Conservation (phyloP, 1,140 invertebrate species). For the Phthorimaea operculella region DNA sequence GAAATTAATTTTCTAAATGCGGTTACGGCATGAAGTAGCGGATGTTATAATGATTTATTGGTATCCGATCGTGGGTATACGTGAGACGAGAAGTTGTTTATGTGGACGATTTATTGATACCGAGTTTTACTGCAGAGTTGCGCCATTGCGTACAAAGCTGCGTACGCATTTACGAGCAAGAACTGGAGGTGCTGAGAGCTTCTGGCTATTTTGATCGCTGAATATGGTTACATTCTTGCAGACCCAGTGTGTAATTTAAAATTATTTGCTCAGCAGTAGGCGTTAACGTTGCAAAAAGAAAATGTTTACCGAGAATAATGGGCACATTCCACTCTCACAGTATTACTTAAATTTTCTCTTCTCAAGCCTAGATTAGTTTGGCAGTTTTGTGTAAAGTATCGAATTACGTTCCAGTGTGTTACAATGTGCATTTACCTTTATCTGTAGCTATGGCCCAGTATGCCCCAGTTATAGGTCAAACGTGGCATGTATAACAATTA, state of each 20-base stretch:
- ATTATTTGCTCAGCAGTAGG: no score
- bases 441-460: not conserved
- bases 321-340: no score
- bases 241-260: no score
- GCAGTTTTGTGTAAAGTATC: not conserved
- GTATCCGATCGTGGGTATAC: slow-evolving; percentile 37
- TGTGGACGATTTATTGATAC: slow-evolving; percentile 39
- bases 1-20: slow-evolving; percentile 20
- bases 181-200: no score
- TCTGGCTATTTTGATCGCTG: no score
- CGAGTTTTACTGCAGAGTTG: slow-evolving; percentile 15
- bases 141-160: slow-evolving; percentile 12
- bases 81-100: slow-evolving; percentile 34
- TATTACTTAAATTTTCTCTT: not conserved
- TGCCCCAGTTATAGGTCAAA: slow-evolving; percentile 10
- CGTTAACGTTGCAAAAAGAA: no score
- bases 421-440: not conserved
- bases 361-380: no score
- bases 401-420: no score
- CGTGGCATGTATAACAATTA: slow-evolving; percentile 12
- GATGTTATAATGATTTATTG: slow-evolving; percentile 48
- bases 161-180: slow-evolving; percentile 1
- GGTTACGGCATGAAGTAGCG: slow-evolving; percentile 33
- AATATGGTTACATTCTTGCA: no score
- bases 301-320: no score